phyloP scores from a whole-genome alignment of 53 echinoderm and acorn worm genomes.

The Henricia sp. region DNA sequence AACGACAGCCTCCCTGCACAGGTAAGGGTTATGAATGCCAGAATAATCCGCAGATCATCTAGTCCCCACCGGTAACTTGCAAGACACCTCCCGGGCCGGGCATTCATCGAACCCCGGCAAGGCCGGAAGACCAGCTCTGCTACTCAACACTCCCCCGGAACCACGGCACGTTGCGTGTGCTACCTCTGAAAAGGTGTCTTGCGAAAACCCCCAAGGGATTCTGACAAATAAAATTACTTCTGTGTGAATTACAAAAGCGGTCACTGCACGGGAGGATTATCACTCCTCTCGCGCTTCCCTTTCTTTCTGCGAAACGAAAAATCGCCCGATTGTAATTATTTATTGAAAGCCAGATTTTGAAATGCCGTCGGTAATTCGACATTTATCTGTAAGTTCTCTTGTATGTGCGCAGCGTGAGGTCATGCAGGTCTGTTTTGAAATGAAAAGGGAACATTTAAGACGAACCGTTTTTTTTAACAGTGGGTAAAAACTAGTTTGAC shows the following conservation, averaged over 20 bases:
- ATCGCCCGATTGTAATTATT: not conserved
- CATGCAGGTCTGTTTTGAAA: too few species aligned
- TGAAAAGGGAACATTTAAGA: too few species aligned
- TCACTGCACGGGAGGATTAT: not conserved
- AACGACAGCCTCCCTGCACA: not conserved
- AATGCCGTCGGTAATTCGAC: not conserved
- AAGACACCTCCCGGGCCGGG: not conserved
- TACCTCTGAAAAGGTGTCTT: conserved; percentile 15
- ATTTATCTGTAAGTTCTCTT: too few species aligned
- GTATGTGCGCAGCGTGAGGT: too few species aligned
- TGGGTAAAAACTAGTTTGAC: too few species aligned
- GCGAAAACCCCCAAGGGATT: not conserved
- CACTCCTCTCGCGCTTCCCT: not conserved
- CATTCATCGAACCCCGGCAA: not conserved
- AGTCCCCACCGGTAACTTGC: conserved; percentile 25
- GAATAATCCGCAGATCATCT: conserved; percentile 47
- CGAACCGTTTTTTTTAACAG: too few species aligned
- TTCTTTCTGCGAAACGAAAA: too few species aligned
- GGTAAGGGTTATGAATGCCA: not conserved
- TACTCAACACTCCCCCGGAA: not conserved
- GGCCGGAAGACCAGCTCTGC: conserved; percentile 20
- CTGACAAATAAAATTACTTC: conserved; percentile 8
- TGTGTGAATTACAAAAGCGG: conserved; percentile 1
- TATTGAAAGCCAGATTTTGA: not conserved
- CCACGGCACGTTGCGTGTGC: conserved; percentile 13